Conservation (phyloP, 2,797 vertebrate species). For the Tenualosa ilisha region DNA sequence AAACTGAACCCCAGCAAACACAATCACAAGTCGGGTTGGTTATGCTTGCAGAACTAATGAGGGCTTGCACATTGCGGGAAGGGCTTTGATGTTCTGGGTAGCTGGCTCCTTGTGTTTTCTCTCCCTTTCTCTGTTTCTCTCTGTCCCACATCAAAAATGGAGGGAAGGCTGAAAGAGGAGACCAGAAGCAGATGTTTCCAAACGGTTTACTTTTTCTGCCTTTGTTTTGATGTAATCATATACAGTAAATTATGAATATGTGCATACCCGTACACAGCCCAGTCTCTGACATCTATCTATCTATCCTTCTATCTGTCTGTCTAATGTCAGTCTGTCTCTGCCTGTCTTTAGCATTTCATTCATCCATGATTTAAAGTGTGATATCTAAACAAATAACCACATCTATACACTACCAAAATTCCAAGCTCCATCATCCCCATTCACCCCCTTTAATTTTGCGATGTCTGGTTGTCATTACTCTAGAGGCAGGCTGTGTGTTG, state of each 20-base stretch:
- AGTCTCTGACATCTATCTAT: constrained; percentile 68
- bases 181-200: constrained; percentile 83
- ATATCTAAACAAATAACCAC: constrained; percentile 40
- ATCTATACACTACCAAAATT: constrained; percentile 39
- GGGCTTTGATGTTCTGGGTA: constrained; percentile 83
- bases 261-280: constrained; percentile 13
- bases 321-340: constrained; percentile 53
- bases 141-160: constrained; percentile 82
- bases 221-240: constrained; percentile 49
- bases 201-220: constrained; percentile 67
- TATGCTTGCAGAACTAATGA: constrained; percentile 84
- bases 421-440: constrained; percentile 28
- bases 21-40: constrained; percentile 81
- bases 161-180: constrained; percentile 64
- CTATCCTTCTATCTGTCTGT: constrained; percentile 59
- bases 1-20: constrained; percentile 81
- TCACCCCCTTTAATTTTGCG: constrained; percentile 65
- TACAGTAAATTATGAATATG: background rate
- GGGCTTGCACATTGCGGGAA: constrained; percentile 76
- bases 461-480: constrained; percentile 82
- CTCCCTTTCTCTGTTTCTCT: constrained; percentile 73
- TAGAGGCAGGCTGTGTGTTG: constrained; percentile 70
- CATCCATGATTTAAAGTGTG: constrained; percentile 16
- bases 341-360: constrained; percentile 35
- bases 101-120: constrained; percentile 81